Base-by-base conservation (phyloP, 2,797 vertebrate genomes). In the Manis crassicaudata region DNA sequence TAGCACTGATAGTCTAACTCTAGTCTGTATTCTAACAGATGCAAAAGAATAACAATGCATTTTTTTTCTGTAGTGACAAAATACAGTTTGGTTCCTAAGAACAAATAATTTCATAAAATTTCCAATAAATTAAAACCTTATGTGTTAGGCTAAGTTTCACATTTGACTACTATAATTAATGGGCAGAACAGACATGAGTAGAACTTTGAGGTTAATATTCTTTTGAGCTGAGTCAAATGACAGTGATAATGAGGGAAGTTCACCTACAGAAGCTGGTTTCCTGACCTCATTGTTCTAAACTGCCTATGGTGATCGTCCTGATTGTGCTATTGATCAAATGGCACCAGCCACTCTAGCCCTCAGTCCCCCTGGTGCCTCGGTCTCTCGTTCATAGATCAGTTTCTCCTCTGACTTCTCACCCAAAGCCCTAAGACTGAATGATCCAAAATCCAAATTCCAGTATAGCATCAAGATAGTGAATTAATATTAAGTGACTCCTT, bases 51-150 rank as follows among this genome's bases (percentile, higher is more conserved):
- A 92, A 17, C n/a, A 58, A 37, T 27, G 2, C 3, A 0, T 25
- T 58, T 43, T 72, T 75, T 50, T 75, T 23, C 11, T 70, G 1
- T 80, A 67, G 29, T 13, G 4, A n/a, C 10, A 76, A 84, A 84
- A 92, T 52, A 79, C 37, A 12, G 2, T 75, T 52, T 52, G 52
- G 21, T 65, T 43, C 35, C 37, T 84, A 25, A n/a, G 17, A 82
- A 63, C 40, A 83, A 50, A 54, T 46, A 72, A 77, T 83, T 89
- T 60, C 7, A 70, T 93, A 54, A 84, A 92, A 76, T 90, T 58
- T 14, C 7, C 46, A 27, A 27, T 77, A 81, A 80, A 68, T 52
- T 52, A 63, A 18, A 81, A 63, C 3, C 68, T 46, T 58, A 25
- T 88, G 16, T 29, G 11, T 75, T 88, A 72, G 5, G 67, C 11